Percentiles rank a stretch among this genome's conserved stretches.
Conservation (phyloP, 1,140 invertebrate genomes). For the Atopsyche davidsoni region DNA sequence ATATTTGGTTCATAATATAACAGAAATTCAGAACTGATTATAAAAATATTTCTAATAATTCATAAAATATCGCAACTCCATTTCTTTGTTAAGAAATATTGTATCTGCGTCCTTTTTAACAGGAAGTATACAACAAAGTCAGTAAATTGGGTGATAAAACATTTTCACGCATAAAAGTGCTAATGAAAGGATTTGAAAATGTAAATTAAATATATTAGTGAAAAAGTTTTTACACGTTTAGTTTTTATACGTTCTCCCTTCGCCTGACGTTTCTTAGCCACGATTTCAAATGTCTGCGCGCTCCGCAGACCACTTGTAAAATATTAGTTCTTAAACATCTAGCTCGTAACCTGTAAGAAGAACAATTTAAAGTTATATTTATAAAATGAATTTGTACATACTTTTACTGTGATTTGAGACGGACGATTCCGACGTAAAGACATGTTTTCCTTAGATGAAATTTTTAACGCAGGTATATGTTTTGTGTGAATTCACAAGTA, state of each 20-base stretch:
- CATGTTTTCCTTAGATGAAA: too few species aligned
- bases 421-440: neutral
- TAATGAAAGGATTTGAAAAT: neutral
- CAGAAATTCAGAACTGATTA: too few species aligned
- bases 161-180: neutral
- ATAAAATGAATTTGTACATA: constrained; percentile 21
- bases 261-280: neutral
- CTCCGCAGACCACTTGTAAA: neutral
- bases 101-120: too few species aligned
- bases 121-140: neutral
- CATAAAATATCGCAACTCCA: too few species aligned
- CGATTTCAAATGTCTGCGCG: neutral
- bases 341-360: too few species aligned
- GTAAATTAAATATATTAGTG: constrained; percentile 1
- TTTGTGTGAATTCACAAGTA: too few species aligned
- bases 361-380: constrained; percentile 17
- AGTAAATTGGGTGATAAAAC: neutral
- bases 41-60: too few species aligned
- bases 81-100: too few species aligned
- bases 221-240: constrained; percentile 3
- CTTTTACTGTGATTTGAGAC: constrained; percentile 16
- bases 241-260: neutral
- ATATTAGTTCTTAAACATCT: constrained; percentile 4
- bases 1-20: too few species aligned
- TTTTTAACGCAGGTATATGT: too few species aligned